Evolutionary conservation across 2,888 invertebrate genomes (phyloP), one percentile per base, ranked within the genome.

Genomic region (Junonia oenone): DNA sequence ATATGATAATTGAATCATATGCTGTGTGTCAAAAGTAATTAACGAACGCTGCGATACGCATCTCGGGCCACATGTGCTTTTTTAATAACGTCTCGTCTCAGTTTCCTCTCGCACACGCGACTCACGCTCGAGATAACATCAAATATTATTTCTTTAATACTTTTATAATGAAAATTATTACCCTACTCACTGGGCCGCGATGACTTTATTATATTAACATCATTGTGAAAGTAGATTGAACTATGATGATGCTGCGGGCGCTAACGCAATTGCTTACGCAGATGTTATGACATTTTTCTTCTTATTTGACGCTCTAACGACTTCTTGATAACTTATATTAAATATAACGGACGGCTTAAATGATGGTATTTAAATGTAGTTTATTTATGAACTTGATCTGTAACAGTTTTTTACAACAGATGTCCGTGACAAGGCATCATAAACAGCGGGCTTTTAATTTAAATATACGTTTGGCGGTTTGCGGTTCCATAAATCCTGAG

Each of bases 1-100:
- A 89, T 89, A 85, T 76, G 84, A 83, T 90, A 90, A 90, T 90
- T 90, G 89, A 90, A 90, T 90, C 89, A 89, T 90, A 89, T 89
- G 90, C 89, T 82, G 86, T 85, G 77, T 85, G 90, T 90, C 89
- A 88, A 76, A 88, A 83, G 89, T 86, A 89, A 89, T 90, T 88
- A 90, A 88, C 87, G 81, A 76, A 73, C 78, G 76, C 80, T 85
- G 89, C 81, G 88, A 89, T 90, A 90, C 82, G 73, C 85, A 90
- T 89, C 88, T 86, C 76, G 74, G 65, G 73, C 75, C 85, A 86
- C 88, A 89, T 90, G 88, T 88, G 88, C 78, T 79, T 89, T 89
- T 89, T 88, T 88, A 87, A 89, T 86, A 85, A 82, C 71, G 72
- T 81, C 81, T 74, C 79, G 61, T 75, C 81, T 79, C 80, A 69